A percentile compares a stretch with the other conserved stretches of the same genome.
These are phyloP conservation scores for Arctia plantaginis DNA, from an alignment of 2,888 invertebrate genomes.

Conservation along the genomic window DNA sequence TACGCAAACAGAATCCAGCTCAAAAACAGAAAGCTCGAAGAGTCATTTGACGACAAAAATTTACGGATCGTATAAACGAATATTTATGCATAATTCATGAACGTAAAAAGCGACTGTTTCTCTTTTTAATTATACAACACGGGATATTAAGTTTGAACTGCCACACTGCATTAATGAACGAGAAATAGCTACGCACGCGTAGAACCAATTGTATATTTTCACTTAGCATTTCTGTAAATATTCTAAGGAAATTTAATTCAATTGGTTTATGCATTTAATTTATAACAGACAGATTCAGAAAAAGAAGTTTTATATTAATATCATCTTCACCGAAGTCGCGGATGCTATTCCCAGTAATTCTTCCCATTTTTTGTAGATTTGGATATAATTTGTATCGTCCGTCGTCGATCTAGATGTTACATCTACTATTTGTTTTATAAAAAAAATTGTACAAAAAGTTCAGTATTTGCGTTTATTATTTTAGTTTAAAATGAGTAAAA, in stretches of 20 bases:
- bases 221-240: constrained; percentile 4
- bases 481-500: no score
- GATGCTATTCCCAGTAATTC: neutral
- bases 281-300: neutral
- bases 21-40: constrained; percentile 66
- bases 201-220: constrained; percentile 8
- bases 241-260: neutral
- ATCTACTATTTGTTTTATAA: no score
- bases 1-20: constrained; percentile 57
- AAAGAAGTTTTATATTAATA: neutral
- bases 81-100: constrained; percentile 85
- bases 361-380: neutral
- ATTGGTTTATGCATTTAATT: neutral
- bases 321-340: neutral
- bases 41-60: constrained; percentile 78
- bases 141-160: constrained; percentile 81
- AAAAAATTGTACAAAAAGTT: no score
- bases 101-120: constrained; percentile 83
- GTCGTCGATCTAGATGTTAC: neutral
- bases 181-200: constrained; percentile 36
- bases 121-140: constrained; percentile 85
- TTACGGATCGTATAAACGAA: constrained; percentile 83
- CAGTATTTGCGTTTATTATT: no score
- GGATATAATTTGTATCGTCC: neutral
- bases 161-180: constrained; percentile 67